Base-by-base conservation (phyloP, 2,888 invertebrate species). In the Hartigia nigra region DNA sequence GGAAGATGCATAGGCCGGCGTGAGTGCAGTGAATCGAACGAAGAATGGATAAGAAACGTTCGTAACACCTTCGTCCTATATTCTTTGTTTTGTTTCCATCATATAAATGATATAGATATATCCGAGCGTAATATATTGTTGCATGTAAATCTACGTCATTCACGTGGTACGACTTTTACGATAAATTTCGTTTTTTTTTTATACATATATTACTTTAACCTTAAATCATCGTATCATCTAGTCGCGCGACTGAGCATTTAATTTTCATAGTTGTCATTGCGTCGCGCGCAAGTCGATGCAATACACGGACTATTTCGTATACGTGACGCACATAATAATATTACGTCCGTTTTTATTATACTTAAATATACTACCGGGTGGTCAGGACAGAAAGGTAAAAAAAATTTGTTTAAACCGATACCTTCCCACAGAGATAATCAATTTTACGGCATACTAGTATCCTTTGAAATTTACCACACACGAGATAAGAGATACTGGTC, bases 11-110 rank as follows among this genome's bases (percentile, higher is more conserved):
- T 72, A 72, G 72, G 72, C 72, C 72, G 72, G 72, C 72, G 23
- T 9, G 23, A 72, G 72, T 72, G 72, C 72, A 72, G 72, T 72
- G 72, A 72, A 72, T 34, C 72, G 32, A 72, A 72, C 72, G 72
- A 72, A 31, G 72, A 4, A 5, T 72, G 31, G 12, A 31, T 72
- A 55, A 23, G 39, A 55, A 23, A 55, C 23, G 23, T 55, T 14
- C 9, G 31, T 72, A 31, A 12, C 3, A 9, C 9, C 31, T 72
- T 72, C 72, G 12, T 72, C 3, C 2, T 55, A 55, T 23, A 55
- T 72, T 72, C 72, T 72, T 72, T 23, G 31, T 70, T 32, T 70
- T 11, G 23, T 70, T 70, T 70, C 31, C 70, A 31, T 31, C 2
- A 31, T 70, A 31, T 34, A 72, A 12, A 12, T 31, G 14, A 72